Percentiles rank a stretch among this genome's conserved stretches.
These are phyloP conservation scores for Mylabris phalerata DNA, from an alignment of 1,140 invertebrate species.

Conservation along the genomic window DNA sequence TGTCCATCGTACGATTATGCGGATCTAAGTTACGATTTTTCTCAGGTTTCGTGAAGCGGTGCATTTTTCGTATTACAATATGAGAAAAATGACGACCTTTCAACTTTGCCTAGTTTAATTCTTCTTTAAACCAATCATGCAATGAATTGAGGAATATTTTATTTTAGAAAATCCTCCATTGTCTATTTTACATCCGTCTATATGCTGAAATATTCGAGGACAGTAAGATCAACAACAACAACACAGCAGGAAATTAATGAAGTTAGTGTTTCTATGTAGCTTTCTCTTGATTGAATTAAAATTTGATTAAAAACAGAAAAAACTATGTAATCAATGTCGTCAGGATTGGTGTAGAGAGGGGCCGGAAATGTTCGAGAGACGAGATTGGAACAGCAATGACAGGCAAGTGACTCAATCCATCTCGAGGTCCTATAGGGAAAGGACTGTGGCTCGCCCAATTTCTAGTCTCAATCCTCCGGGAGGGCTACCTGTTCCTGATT, in stretches of 20 bases:
- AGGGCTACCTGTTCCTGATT: conserved; percentile 41
- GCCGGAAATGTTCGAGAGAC: conserved; percentile 8
- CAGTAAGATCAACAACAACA: not conserved
- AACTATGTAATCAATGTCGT: conserved; percentile 10
- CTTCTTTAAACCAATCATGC: too few species aligned
- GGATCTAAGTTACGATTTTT: conserved; percentile 9
- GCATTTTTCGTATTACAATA: conserved; percentile 9
- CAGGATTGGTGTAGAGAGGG: not conserved
- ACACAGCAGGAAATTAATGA: conserved; percentile 3
- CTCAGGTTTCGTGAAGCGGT: not conserved
- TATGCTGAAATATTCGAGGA: not conserved
- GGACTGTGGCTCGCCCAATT: conserved; percentile 27
- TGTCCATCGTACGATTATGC: conserved; percentile 9
- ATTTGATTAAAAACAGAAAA: conserved; percentile 23
- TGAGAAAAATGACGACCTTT: not conserved
- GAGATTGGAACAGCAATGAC: conserved; percentile 31
- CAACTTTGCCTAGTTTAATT: not conserved
- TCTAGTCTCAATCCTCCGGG: conserved; percentile 33
- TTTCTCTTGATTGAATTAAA: conserved; percentile 21
- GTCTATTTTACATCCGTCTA: too few species aligned
- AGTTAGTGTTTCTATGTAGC: conserved; percentile 4
- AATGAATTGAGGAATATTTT: too few species aligned
- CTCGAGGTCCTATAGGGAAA: conserved; percentile 27
- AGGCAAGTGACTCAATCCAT: conserved; percentile 31
- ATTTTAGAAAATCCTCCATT: too few species aligned